Evolutionary conservation across 2,113 vertebrate species (phyloP).

Genomic region (Halichoeres trimaculatus): DNA sequence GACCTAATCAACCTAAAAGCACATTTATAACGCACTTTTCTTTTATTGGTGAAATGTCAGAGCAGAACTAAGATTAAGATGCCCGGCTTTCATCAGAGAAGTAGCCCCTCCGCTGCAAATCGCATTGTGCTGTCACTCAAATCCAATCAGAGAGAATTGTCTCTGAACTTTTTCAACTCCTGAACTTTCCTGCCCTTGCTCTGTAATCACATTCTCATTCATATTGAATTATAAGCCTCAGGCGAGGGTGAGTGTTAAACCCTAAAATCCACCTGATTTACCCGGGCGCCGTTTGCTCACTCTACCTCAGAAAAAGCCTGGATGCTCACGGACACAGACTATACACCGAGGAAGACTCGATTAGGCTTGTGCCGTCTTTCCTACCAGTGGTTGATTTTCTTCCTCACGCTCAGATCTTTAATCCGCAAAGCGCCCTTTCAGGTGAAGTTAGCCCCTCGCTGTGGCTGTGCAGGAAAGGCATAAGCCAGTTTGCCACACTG

Average conservation of each 20-base stretch:
- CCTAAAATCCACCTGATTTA: slow-evolving; percentile 48
- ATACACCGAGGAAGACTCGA: slow-evolving; percentile 26
- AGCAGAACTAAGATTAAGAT: slow-evolving; percentile 55
- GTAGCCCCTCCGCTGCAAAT: slow-evolving; percentile 55
- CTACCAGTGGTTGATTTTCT: slow-evolving; percentile 22
- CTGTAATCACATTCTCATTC: slow-evolving; percentile 62
- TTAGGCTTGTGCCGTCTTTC: slow-evolving; percentile 31
- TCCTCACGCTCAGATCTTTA: slow-evolving; percentile 27
- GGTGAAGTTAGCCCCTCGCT: slow-evolving; percentile 50
- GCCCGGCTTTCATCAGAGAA: slow-evolving; percentile 70
- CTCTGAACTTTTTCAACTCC: slow-evolving; percentile 56
- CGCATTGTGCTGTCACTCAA: slow-evolving; percentile 60
- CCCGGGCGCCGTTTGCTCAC: slow-evolving; percentile 11
- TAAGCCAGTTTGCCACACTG: slow-evolving; percentile 56
- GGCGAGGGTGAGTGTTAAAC: slow-evolving; percentile 34
- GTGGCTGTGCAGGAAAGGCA: slow-evolving; percentile 12
- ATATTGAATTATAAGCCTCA: slow-evolving; percentile 45
- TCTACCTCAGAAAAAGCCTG: slow-evolving; percentile 18
- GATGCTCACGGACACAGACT: slow-evolving; percentile 9
- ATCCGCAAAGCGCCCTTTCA: slow-evolving; percentile 42
- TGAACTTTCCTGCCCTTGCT: slow-evolving; percentile 48
- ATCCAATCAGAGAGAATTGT: slow-evolving; percentile 66
- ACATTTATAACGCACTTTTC: slow-evolving; percentile 69
- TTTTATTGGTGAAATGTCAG: slow-evolving; percentile 67
- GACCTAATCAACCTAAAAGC: slow-evolving; percentile 80